Evolutionary conservation across 1,140 invertebrate species (phyloP).

Genomic region (Zaprionus nigranus): DNA sequence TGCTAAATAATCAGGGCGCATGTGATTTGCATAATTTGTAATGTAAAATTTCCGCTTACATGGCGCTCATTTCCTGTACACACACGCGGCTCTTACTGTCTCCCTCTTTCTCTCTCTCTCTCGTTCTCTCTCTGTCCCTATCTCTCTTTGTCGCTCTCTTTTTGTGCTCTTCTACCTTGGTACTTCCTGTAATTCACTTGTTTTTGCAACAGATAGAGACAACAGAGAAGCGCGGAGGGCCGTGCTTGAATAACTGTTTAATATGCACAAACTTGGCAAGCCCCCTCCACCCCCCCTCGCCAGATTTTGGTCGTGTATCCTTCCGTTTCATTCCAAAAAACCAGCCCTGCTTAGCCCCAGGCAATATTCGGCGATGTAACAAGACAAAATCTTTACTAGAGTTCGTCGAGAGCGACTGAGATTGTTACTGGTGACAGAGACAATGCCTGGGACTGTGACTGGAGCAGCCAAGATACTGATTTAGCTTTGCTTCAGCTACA

Average conservation of each 20-base stretch:
- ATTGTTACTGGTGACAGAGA: neutral
- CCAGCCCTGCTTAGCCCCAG: conserved; percentile 29
- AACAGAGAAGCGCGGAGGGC: neutral
- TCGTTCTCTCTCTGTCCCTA: neutral
- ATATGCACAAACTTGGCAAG: conserved; percentile 68
- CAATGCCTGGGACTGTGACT: neutral
- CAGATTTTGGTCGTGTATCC: conserved; percentile 42
- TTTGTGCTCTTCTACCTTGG: conserved; percentile 2
- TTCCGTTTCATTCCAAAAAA: conserved; percentile 36
- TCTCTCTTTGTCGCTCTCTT: too few relatives aligned
- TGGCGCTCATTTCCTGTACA: conserved; percentile 72
- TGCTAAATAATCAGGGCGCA: conserved; percentile 74
- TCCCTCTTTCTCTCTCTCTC: neutral
- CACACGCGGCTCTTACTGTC: conserved; percentile 19
- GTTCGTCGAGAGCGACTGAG: neutral
- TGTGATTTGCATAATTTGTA: conserved; percentile 78
- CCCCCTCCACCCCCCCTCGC: neutral
- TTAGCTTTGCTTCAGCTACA: neutral
- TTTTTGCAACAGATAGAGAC: conserved; percentile 15
- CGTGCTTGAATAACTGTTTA: conserved; percentile 73
- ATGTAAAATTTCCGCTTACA: conserved; percentile 77
- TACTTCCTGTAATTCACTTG: conserved; percentile 30
- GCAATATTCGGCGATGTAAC: conserved; percentile 17
- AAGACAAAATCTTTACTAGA: neutral
- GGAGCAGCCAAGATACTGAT: neutral